Base-by-base conservation (phyloP, 1,140 invertebrate species). In the Lasioglossum albipes region DNA sequence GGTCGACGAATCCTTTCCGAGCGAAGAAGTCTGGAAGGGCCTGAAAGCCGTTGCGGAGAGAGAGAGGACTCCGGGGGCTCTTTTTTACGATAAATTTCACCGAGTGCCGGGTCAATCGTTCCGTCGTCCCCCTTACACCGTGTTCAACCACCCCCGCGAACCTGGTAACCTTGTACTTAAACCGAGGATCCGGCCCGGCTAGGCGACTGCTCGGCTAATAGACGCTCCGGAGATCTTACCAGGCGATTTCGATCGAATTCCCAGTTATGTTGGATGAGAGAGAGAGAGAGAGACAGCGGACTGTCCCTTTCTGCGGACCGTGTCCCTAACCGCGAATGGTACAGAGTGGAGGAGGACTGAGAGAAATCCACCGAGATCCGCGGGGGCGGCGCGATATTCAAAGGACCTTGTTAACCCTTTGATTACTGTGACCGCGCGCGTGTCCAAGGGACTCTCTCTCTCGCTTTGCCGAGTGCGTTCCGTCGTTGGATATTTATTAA, bases 71-170 rank as follows among this genome's bases (percentile, higher is more conserved):
- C 81, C 52, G 49, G 84, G 74, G 84, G 81, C 84, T 87, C 81
- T 75, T 87, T 87, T 83, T 87, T 84, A 87, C 85, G 84, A 86
- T 87, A 86, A 86, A 87, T 87, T 87, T 87, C 84, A 87, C 84
- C 85, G 84, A 87, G 84, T 67, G 73, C 59, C 69, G 84, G 84
- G 75, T 86, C 85, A 80, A 86, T 86, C 81, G 66, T 74, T 66
- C 49, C 70, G 71, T 80, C 76, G 68, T 36, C 61, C 73, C 61
- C 52, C 27, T 69, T 71, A 61, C 16, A 49, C 57, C 71, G 66
- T 70, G 57, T 59, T 75, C 67, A 67, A 54, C 52, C 13, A 18
- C 16, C 18, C 57, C 54, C 45, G 9, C 3, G 49, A 20, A 67
- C 36, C 36, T 10, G 42, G 36, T 75, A 66, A 80, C 64, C 66